Percentiles rank a stretch among this genome's conserved stretches.
These are phyloP conservation scores for Anarsia innoxiella DNA, from an alignment of 2,888 invertebrate species.

Conservation along the genomic window DNA sequence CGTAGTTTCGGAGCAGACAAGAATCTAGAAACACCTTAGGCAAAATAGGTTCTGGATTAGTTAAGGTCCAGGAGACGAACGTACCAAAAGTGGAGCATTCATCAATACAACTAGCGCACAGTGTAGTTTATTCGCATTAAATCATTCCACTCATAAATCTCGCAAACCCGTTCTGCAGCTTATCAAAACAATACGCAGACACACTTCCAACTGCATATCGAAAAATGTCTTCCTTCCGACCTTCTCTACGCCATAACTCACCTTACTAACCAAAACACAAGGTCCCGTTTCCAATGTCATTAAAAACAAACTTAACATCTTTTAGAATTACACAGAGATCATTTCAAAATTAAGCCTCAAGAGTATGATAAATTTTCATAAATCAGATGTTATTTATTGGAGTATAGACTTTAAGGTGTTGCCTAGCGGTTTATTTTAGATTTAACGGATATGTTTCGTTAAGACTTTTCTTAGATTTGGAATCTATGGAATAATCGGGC, in stretches of 20 bases:
- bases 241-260: constrained; percentile 29
- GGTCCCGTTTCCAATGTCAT: constrained; percentile 43
- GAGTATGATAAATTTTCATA: constrained; percentile 73
- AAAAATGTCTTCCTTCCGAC: constrained; percentile 50
- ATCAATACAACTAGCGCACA: constrained; percentile 62
- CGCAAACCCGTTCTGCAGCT: constrained; percentile 72
- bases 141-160: constrained; percentile 73
- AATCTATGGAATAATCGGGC: constrained; percentile 49
- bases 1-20: not conserved
- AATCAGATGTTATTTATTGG: constrained; percentile 71
- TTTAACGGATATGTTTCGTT: constrained; percentile 46
- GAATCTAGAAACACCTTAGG: constrained; percentile 3
- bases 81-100: constrained; percentile 60
- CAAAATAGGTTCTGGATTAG: constrained; percentile 9
- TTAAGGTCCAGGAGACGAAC: constrained; percentile 39
- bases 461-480: constrained; percentile 41
- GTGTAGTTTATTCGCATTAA: constrained; percentile 75
- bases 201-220: constrained; percentile 56
- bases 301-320: constrained; percentile 31
- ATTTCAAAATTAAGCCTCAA: constrained; percentile 74
- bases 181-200: constrained; percentile 76
- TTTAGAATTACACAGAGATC: constrained; percentile 38
- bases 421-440: constrained; percentile 63
- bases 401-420: constrained; percentile 71
- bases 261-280: constrained; percentile 40